A percentile compares a stretch with the other conserved stretches of the same genome.
These are phyloP conservation scores for Halcyon badia DNA, from an alignment of 2,797 vertebrate species.

Conservation along the genomic window DNA sequence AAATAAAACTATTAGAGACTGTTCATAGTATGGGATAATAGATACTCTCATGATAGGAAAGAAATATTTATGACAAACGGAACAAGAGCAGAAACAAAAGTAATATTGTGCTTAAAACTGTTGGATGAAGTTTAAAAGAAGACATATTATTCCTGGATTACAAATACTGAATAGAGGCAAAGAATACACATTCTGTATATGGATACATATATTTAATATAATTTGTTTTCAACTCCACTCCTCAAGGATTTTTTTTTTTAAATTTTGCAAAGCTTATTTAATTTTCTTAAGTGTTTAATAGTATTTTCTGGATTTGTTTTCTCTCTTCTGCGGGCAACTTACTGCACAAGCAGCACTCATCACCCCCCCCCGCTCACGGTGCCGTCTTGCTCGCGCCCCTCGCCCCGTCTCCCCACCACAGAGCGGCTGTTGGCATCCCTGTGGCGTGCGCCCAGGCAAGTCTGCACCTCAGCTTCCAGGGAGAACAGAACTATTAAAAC, in stretches of 20 bases:
- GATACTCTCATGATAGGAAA: background rate
- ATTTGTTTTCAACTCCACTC: background rate
- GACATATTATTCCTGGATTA: background rate
- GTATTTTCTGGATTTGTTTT: background rate
- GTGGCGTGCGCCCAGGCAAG: background rate
- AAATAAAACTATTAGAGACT: background rate
- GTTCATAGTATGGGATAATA: background rate
- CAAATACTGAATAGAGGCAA: background rate
- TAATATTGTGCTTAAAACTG: background rate
- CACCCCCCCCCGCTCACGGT: too few species aligned
- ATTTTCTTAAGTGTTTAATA: background rate
- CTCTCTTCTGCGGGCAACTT: too few species aligned
- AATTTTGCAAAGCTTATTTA: background rate
- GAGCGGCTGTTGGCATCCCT: fast-evolving
- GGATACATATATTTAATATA: background rate
- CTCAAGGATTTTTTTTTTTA: background rate
- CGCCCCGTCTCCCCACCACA: background rate
- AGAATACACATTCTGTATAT: background rate
- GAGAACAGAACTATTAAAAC: background rate
- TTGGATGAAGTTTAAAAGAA: background rate
- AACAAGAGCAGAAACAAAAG: background rate
- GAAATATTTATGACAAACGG: background rate
- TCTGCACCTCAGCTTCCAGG: background rate
- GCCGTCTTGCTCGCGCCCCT: too few species aligned
- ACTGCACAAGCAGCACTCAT: too few species aligned